These are phyloP conservation scores for Microtus oregoni DNA, from an alignment of 2,113 vertebrate species.

Conservation along the genomic window DNA sequence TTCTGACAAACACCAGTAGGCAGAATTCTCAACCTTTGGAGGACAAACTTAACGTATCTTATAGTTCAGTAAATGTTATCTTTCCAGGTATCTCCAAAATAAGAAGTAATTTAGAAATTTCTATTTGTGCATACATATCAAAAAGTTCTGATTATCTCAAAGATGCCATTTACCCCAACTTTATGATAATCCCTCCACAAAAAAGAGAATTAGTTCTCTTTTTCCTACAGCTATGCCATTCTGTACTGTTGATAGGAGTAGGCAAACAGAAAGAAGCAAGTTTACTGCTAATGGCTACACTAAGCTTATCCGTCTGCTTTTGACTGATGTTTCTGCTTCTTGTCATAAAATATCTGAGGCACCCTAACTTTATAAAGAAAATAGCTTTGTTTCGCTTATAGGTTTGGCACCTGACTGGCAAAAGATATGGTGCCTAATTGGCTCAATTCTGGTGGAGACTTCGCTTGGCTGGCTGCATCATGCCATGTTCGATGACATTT, in stretches of 20 bases:
- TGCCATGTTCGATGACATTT: neutral
- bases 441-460: neutral
- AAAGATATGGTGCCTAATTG: neutral
- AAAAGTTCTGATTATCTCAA: neutral
- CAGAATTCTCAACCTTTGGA: constrained; percentile 67
- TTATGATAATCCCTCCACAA: neutral
- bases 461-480: neutral
- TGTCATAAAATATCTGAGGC: neutral
- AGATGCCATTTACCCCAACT: neutral
- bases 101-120: neutral
- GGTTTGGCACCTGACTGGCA: neutral
- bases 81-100: constrained; percentile 51
- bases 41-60: constrained; percentile 75
- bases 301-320: neutral
- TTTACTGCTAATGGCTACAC: neutral
- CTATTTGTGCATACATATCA: neutral
- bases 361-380: neutral
- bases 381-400: neutral
- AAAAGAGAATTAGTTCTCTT: neutral
- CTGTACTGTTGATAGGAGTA: neutral
- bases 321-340: neutral
- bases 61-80: constrained; percentile 69
- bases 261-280: neutral
- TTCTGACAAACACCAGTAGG: constrained; percentile 73
- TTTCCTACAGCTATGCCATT: neutral